Conservation (phyloP, 2,113 vertebrate species). For the Micronisus gabar region DNA sequence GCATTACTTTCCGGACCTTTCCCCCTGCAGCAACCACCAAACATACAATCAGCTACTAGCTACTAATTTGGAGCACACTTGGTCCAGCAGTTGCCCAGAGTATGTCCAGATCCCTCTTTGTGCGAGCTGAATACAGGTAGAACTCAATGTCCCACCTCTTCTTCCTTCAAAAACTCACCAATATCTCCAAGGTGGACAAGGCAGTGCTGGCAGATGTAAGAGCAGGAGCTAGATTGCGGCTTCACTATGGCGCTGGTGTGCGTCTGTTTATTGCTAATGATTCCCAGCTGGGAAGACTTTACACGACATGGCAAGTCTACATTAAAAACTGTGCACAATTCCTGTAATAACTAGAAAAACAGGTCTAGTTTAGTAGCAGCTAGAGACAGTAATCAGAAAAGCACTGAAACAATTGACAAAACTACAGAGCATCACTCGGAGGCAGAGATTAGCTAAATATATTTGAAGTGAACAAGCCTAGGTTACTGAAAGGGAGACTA, state of each 20-base stretch:
- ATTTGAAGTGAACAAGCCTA: not conserved
- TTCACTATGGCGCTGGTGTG: conserved; percentile 90
- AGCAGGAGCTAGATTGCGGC: conserved; percentile 97
- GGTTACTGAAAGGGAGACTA: not conserved
- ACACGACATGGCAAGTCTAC: conserved; percentile 98
- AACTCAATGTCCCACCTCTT: not conserved
- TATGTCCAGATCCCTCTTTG: not conserved
- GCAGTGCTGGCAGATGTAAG: conserved; percentile 99
- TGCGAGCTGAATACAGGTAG: not conserved
- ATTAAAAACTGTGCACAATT: conserved; percentile 97
- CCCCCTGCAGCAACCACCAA: not conserved
- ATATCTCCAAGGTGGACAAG: conserved; percentile 99
- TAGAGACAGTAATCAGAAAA: not conserved
- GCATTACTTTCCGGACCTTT: not conserved
- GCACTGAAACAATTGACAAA: not conserved
- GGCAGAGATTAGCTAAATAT: not conserved
- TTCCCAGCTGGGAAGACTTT: conserved; percentile 95
- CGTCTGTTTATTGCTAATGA: conserved; percentile 95
- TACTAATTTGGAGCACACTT: not conserved
- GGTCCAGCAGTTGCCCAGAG: not conserved
- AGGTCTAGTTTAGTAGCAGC: not conserved
- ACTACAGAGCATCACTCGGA: not conserved
- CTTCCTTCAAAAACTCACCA: conserved; percentile 76
- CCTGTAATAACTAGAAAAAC: conserved; percentile 87
- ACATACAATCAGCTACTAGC: not conserved